Percentiles rank a stretch among this genome's conserved stretches.
Conservation (phyloP, 2,113 vertebrate genomes). For the Lepisosteus oculatus region DNA sequence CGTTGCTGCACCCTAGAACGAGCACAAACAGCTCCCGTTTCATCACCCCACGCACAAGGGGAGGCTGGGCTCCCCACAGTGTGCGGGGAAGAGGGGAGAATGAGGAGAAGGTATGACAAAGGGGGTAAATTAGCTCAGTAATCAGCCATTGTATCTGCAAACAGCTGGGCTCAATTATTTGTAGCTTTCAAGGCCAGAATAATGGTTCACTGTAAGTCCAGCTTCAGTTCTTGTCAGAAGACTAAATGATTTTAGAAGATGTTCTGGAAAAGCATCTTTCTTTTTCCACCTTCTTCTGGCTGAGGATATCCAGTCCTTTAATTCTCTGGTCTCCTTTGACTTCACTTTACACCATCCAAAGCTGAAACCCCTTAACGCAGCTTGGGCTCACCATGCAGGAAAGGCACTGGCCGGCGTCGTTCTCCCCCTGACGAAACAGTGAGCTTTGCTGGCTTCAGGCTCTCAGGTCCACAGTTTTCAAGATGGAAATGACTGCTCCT, state of each 20-base stretch:
- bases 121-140: conserved; percentile 24
- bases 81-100: too few species aligned
- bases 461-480: too few species aligned
- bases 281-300: neutral
- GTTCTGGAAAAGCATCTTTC: neutral
- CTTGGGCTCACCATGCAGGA: too few species aligned
- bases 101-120: neutral
- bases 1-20: neutral
- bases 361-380: too few species aligned
- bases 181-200: neutral
- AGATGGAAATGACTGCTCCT: too few species aligned
- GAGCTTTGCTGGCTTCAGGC: too few species aligned
- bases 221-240: neutral
- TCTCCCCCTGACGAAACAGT: too few species aligned
- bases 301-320: neutral
- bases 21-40: neutral
- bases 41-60: neutral
- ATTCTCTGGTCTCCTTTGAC: too few species aligned
- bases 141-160: conserved; percentile 24
- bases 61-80: conserved; percentile 15
- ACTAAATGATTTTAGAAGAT: neutral
- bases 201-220: neutral
- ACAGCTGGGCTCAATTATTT: conserved; percentile 4
- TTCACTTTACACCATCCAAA: too few species aligned
- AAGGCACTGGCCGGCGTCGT: too few species aligned